These are phyloP conservation scores for Pyxicephalus adspersus DNA, from an alignment of 2,113 vertebrate genomes.

Conservation along the genomic window DNA sequence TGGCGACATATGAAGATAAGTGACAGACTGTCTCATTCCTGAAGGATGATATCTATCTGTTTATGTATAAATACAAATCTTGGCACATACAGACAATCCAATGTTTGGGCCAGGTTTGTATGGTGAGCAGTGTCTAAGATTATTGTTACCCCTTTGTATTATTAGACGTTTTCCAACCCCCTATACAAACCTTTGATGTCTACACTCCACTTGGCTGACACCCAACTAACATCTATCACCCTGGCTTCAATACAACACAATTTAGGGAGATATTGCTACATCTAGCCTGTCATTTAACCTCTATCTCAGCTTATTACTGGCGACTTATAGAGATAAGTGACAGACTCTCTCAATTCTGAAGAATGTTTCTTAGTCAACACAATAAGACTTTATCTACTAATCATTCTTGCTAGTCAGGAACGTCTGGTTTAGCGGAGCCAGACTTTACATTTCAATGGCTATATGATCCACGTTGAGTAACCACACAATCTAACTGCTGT, in stretches of 20 bases:
- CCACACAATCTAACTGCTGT: background rate
- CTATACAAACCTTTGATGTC: background rate
- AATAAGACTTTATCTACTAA: slow-evolving; percentile 37
- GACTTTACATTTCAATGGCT: slow-evolving; percentile 11
- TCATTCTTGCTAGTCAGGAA: slow-evolving; percentile 27
- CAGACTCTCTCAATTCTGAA: background rate
- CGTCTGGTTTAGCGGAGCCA: slow-evolving; percentile 1
- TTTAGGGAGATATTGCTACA: background rate
- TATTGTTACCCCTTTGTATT: background rate
- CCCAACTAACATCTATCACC: background rate
- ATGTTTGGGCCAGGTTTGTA: no score
- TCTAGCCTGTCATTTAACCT: background rate
- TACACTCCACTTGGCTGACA: background rate
- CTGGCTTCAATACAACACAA: background rate
- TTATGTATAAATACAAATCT: no score
- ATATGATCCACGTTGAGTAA: background rate
- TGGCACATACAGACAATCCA: no score
- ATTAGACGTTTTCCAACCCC: slow-evolving; percentile 1
- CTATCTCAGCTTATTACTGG: background rate
- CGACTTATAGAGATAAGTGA: slow-evolving; percentile 3
- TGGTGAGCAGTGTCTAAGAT: no score
- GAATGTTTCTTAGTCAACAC: background rate
- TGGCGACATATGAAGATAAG: no score
- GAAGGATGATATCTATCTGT: no score
- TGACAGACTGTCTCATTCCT: no score